phyloP scores from a whole-genome alignment of 2,113 vertebrate species.

The Salvator merianae region DNA sequence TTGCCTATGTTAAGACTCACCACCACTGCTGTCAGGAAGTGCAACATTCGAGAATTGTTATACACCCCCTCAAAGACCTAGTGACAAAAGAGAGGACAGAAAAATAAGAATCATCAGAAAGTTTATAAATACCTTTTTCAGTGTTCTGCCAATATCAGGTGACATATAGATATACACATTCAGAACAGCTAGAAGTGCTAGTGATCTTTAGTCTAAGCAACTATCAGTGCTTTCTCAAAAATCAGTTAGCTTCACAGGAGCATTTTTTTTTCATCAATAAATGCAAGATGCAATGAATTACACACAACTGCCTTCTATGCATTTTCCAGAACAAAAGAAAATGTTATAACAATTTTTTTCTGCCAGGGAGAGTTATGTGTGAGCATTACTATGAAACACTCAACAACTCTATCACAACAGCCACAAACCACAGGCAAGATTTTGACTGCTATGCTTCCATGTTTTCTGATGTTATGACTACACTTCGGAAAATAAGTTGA shows the following conservation, averaged over 20 bases:
- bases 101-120: background rate
- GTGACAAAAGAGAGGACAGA: background rate
- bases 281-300: background rate
- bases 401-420: background rate
- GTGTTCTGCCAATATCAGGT: background rate
- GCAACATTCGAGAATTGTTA: slow-evolving; percentile 90
- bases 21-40: slow-evolving; percentile 91
- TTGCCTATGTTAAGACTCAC: slow-evolving; percentile 69
- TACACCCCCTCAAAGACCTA: slow-evolving; percentile 90
- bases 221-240: background rate
- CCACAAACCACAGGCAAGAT: background rate
- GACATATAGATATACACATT: background rate
- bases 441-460: background rate
- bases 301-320: background rate
- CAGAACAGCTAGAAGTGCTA: background rate
- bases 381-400: too few relatives aligned
- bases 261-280: background rate
- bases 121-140: background rate
- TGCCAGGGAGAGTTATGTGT: too few relatives aligned
- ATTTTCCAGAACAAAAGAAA: background rate
- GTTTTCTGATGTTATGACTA: background rate
- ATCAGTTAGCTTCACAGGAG: background rate
- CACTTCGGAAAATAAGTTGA: background rate
- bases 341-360: background rate
- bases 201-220: background rate